Base-by-base conservation (phyloP, 2,888 invertebrate species). In the Pegoplata infirma region DNA sequence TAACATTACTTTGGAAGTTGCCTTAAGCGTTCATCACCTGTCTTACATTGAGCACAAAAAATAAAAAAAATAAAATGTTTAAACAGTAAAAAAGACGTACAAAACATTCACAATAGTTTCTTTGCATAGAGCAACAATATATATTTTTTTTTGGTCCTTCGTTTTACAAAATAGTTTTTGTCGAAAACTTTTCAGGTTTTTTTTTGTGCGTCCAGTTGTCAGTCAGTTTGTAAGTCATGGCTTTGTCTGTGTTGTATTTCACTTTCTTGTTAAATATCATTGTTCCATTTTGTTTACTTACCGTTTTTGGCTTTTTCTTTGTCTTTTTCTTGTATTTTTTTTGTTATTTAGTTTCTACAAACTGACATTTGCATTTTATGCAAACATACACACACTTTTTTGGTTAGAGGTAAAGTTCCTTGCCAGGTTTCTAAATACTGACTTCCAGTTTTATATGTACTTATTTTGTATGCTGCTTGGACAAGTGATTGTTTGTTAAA, bases 21-120 rank as follows among this genome's bases (percentile, higher is more conserved):
- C 80, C 72, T 49, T 72, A 72, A 81, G 81, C 72, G 76, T 68
- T 80, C 77, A 72, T 82, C 81, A 82, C 78, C 81, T 82, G 80
- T 77, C 80, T 32, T 76, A 23, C 53, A 58, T 19, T n/a, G 17
- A 49, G 28, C 46, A 47, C 25, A 2, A 47, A 56, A 25, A 55
- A 12, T 16, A n/a, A n/a, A n/a, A 44, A 53, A 44, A 69, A 23
- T 46, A 25, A 51, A 49, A 40, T 23, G 56, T 59, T 17, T 12
- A 47, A 8, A 28, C 14, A 68, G n/a, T n/a, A n/a, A n/a, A n/a
- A 55, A 55, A 47, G 17, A 49, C 10, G 17, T 40, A 49, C 28
- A 36, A 56, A 68, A 80, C n/a, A 58, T 51, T 71, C 71, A 76
- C 64, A 69, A 55, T 21, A 55, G 56, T 56, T 61, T 49, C 23